Evolutionary conservation across 2,113 vertebrate genomes (phyloP).

Genomic region (Shinisaurus crocodilurus): DNA sequence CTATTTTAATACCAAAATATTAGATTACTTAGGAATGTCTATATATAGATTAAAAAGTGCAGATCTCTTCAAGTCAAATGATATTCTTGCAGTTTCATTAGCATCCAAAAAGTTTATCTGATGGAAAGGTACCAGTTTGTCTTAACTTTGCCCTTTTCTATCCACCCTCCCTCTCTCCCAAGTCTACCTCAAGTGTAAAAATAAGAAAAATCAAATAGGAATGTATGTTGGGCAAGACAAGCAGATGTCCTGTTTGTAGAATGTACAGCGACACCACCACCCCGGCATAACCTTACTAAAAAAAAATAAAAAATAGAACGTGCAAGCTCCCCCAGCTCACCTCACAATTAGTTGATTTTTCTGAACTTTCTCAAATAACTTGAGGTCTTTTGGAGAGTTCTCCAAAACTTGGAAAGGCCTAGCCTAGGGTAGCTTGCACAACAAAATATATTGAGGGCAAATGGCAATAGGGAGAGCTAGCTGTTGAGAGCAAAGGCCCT

Average conservation of each 20-base stretch:
- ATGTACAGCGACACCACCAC: too few relatives aligned
- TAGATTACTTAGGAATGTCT: constrained; percentile 35
- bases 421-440: neutral
- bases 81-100: constrained; percentile 44
- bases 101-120: constrained; percentile 36
- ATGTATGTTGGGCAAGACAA: neutral
- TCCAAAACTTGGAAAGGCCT: neutral
- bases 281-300: too few relatives aligned
- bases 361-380: neutral
- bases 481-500: neutral
- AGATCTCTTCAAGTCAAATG: constrained; percentile 39
- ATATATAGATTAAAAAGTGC: constrained; percentile 54
- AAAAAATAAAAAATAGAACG: too few relatives aligned
- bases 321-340: too few relatives aligned
- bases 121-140: constrained; percentile 2
- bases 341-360: neutral
- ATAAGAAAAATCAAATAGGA: neutral
- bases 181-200: neutral
- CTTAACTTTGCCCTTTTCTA: neutral
- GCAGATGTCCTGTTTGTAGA: neutral
- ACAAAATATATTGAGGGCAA: neutral
- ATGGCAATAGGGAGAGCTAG: neutral
- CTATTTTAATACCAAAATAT: constrained; percentile 56
- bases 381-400: neutral
- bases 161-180: neutral